phyloP scores from a whole-genome alignment of 2,113 vertebrate species.

The Macaca nemestrina region DNA sequence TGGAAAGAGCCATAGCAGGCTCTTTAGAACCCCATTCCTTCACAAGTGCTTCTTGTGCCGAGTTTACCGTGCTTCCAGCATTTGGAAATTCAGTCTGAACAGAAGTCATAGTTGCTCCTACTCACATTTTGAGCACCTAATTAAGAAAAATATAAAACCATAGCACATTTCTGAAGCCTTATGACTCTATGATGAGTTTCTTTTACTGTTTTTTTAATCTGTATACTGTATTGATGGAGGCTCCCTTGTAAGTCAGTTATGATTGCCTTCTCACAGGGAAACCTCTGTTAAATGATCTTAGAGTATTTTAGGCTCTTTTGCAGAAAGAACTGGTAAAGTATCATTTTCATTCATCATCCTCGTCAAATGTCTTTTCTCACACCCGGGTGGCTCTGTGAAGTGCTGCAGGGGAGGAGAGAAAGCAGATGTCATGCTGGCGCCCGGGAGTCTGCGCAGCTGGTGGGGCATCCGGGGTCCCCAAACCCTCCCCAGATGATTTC shows the following conservation, averaged over 20 bases:
- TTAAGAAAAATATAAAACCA: not conserved
- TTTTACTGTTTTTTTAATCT: not conserved
- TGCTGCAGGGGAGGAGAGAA: not conserved
- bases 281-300: not conserved
- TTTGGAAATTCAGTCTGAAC: not conserved
- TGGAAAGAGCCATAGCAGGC: not conserved
- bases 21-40: not conserved
- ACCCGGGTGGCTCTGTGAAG: not conserved
- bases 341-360: not conserved
- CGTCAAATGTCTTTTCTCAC: not conserved
- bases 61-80: not conserved
- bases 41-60: not conserved
- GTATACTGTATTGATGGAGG: not conserved
- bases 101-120: not conserved
- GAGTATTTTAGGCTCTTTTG: not conserved
- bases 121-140: not conserved
- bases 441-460: not conserved
- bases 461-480: not conserved
- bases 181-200: not conserved
- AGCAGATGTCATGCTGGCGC: not conserved
- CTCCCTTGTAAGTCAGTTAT: not conserved
- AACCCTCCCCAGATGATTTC: not conserved
- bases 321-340: not conserved
- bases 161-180: not conserved
- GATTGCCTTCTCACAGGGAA: not conserved